A percentile compares a stretch with the other conserved stretches of the same genome.
Evolutionary conservation across 2,797 vertebrate genomes (phyloP).

Genomic region (Poecilia wingei): DNA sequence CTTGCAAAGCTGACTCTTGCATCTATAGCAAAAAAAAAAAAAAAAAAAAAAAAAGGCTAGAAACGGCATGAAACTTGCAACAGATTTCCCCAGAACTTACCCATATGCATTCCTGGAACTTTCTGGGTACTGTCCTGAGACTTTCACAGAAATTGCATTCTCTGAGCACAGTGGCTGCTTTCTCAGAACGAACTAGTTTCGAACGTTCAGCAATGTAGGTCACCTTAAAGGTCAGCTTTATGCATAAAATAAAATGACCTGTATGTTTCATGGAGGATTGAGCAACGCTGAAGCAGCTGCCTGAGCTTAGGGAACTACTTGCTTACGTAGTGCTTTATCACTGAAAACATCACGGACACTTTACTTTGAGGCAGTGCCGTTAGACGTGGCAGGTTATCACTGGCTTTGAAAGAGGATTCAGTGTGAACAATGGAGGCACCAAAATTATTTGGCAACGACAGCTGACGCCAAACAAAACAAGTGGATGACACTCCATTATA

Average conservation of each 20-base stretch:
- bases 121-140: background rate
- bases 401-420: conserved; percentile 32
- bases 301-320: conserved; percentile 2
- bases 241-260: background rate
- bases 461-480: conserved; percentile 50
- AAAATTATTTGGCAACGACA: conserved; percentile 44
- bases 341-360: conserved; percentile 1
- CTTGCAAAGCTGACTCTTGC: background rate
- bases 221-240: background rate
- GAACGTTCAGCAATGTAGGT: background rate
- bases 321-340: conserved; percentile 1
- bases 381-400: conserved; percentile 39
- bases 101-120: background rate
- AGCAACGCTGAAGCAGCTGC: background rate
- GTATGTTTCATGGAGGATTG: background rate
- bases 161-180: background rate
- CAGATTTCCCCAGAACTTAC: background rate
- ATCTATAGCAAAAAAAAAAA: background rate
- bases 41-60: background rate
- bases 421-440: conserved; percentile 42
- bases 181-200: background rate
- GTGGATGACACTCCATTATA: conserved; percentile 31
- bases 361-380: conserved; percentile 9
- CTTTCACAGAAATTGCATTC: background rate
- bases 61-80: background rate